A percentile compares a stretch with the other conserved stretches of the same genome.
These are phyloP conservation scores for Rhinopithecus roxellana DNA, from an alignment of 2,113 vertebrate genomes.

Conservation along the genomic window DNA sequence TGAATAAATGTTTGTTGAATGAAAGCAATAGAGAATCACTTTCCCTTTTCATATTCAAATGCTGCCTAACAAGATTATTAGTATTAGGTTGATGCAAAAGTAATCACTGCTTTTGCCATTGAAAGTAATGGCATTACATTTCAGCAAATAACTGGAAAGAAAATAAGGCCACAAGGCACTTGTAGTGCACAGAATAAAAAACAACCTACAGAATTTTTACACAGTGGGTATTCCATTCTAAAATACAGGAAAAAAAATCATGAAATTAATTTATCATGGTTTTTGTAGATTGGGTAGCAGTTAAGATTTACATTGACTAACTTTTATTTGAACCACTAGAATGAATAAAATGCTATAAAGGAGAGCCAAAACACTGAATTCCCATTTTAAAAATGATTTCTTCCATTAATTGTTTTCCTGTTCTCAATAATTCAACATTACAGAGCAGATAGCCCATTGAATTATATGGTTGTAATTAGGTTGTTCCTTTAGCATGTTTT, in stretches of 20 bases:
- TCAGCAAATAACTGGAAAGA: neutral
- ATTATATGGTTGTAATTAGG: constrained; percentile 55
- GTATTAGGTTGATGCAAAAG: too few species aligned
- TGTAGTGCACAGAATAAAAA: neutral
- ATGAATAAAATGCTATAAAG: constrained; percentile 56
- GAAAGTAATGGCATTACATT: neutral
- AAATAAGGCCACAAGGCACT: neutral
- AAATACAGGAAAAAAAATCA: constrained; percentile 22
- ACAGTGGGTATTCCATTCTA: constrained; percentile 19
- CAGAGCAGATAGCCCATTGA: constrained; percentile 30
- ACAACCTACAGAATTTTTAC: neutral
- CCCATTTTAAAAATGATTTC: constrained; percentile 49
- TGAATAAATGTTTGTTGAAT: neutral
- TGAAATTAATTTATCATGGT: constrained; percentile 50
- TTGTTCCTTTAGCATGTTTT: constrained; percentile 65
- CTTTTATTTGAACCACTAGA: constrained; percentile 55
- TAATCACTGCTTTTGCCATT: too few species aligned
- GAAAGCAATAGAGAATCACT: neutral
- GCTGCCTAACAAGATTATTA: neutral
- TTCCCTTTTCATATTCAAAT: neutral
- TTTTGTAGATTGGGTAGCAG: constrained; percentile 31
- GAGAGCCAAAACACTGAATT: constrained; percentile 38
- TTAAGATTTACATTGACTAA: constrained; percentile 43
- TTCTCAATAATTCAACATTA: constrained; percentile 60
- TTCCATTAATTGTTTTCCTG: constrained; percentile 69